These are phyloP conservation scores for Elysia crispata DNA, from an alignment of 2,888 invertebrate species.

Conservation along the genomic window DNA sequence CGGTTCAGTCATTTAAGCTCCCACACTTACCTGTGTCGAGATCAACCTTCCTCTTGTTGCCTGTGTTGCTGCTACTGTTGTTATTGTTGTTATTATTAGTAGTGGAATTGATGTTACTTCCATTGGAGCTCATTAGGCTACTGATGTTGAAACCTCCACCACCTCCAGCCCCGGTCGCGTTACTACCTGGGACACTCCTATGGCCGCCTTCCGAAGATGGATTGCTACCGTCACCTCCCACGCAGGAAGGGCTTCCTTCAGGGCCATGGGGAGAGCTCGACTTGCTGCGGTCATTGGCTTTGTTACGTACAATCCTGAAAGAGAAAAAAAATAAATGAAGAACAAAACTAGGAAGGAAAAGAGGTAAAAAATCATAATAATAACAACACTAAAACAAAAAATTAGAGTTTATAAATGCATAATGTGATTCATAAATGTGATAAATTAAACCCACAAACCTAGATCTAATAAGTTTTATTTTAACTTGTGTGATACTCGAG, in stretches of 20 bases:
- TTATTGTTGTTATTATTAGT: slow-evolving; percentile 9
- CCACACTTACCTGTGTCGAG: slow-evolving; percentile 33
- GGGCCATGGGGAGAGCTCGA: slow-evolving; percentile 78
- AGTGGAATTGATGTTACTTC: slow-evolving; percentile 32
- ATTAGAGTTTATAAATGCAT: too few species aligned
- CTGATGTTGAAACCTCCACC: slow-evolving; percentile 41
- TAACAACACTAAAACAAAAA: too few species aligned
- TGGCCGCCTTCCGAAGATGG: slow-evolving; percentile 27
- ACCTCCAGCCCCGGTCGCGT: slow-evolving; percentile 12
- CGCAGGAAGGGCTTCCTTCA: slow-evolving; percentile 52
- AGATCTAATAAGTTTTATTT: too few species aligned
- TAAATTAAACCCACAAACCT: too few species aligned
- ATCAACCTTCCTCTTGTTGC: slow-evolving; percentile 44
- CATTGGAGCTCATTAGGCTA: slow-evolving; percentile 36
- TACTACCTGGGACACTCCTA: background rate
- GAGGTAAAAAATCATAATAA: background rate
- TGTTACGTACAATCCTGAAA: slow-evolving; percentile 95
- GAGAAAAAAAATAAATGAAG: background rate
- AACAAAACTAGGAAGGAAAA: too few species aligned
- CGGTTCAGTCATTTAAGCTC: too few species aligned
- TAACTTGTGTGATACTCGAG: too few species aligned
- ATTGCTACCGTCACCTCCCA: slow-evolving; percentile 30
- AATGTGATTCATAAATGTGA: too few species aligned
- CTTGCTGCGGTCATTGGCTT: slow-evolving; percentile 97
- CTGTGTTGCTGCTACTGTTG: slow-evolving; percentile 17